These are phyloP conservation scores for Rhinolophus ferrumequinum DNA, from an alignment of 2,113 vertebrate species.

Conservation along the genomic window DNA sequence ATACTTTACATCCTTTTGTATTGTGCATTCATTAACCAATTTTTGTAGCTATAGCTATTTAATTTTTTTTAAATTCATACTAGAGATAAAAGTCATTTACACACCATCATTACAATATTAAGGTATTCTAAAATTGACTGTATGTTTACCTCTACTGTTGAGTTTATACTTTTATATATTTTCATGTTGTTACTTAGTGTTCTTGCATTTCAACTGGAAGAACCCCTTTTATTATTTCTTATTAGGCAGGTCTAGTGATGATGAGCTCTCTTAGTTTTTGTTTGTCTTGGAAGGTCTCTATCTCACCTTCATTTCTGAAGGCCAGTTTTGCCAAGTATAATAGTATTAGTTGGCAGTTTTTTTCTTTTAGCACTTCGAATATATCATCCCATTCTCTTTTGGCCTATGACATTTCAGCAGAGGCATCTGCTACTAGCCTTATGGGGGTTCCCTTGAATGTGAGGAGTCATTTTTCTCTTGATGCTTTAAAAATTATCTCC, in stretches of 20 bases:
- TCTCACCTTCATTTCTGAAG: neutral
- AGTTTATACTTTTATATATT: neutral
- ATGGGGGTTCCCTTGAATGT: neutral
- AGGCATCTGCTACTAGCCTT: neutral
- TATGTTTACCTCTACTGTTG: neutral
- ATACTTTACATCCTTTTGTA: neutral
- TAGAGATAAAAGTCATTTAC: neutral
- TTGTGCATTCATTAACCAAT: neutral
- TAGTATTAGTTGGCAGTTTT: neutral
- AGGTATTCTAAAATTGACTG: neutral
- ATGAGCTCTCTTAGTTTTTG: neutral
- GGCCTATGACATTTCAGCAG: neutral
- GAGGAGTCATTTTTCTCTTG: neutral
- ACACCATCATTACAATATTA: neutral
- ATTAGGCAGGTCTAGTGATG: neutral
- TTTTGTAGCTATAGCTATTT: neutral
- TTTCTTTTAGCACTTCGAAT: neutral
- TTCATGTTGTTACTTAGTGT: neutral
- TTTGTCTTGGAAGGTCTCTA: neutral
- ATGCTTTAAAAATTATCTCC: neutral
- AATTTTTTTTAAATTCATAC: neutral
- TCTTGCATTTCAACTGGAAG: neutral
- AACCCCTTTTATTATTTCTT: neutral
- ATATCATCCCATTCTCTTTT: neutral
- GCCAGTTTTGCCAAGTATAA: neutral